phyloP scores from a whole-genome alignment of 2,113 vertebrate species.

The Sceloporus undulatus region DNA sequence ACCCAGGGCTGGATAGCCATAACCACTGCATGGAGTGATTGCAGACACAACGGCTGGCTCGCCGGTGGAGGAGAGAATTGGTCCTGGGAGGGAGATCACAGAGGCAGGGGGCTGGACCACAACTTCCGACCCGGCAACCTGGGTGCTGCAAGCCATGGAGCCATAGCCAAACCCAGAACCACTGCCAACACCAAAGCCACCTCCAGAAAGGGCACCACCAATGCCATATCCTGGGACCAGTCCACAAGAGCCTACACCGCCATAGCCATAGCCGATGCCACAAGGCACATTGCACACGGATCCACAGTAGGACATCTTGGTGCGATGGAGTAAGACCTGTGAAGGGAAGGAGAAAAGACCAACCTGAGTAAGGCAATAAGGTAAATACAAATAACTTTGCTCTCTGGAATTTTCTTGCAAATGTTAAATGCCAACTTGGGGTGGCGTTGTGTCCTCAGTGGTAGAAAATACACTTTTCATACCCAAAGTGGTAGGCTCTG shows the following conservation, averaged over 20 bases:
- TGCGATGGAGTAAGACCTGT: background rate
- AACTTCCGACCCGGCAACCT: constrained; percentile 3
- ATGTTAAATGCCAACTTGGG: no score
- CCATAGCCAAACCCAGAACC: background rate
- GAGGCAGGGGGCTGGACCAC: constrained; percentile 18
- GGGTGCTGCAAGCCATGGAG: background rate
- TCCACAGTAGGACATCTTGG: constrained; percentile 7
- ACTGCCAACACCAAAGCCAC: no score
- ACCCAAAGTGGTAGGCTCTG: no score
- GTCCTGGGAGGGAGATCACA: constrained; percentile 4
- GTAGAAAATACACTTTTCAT: no score
- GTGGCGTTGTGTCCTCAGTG: no score
- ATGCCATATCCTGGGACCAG: background rate
- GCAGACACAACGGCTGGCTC: background rate
- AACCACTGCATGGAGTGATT: background rate
- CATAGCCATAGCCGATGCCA: background rate
- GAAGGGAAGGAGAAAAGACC: background rate
- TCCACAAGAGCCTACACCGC: background rate
- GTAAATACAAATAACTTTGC: no score
- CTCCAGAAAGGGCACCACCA: background rate
- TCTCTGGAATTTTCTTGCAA: no score
- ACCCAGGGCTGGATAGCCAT: background rate
- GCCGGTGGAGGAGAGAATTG: background rate
- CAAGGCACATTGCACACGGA: background rate
- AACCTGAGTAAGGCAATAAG: no score